A percentile compares a stretch with the other conserved stretches of the same genome.
These are phyloP conservation scores for Limnodromus scolopaceus DNA, from an alignment of 2,797 vertebrate genomes.

Conservation along the genomic window DNA sequence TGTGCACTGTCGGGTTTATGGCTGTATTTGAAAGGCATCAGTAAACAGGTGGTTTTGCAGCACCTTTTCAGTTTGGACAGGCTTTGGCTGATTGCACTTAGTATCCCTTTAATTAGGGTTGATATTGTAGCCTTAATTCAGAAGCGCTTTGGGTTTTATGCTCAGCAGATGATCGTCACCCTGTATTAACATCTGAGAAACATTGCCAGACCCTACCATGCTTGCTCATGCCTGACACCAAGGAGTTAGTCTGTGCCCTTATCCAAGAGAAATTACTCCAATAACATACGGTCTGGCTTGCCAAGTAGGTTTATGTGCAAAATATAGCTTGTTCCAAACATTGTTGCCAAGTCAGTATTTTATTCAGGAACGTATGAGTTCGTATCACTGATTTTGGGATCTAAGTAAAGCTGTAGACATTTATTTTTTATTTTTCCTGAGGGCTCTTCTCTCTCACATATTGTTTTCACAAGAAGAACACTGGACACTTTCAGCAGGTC, in stretches of 20 bases:
- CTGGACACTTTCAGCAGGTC: neutral
- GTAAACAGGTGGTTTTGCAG: neutral
- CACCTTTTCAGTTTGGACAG: neutral
- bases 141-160: neutral
- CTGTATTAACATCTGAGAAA: neutral
- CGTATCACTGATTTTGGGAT: neutral
- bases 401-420: neutral
- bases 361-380: neutral
- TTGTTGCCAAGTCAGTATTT: conserved; percentile 15
- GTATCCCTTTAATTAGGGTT: neutral
- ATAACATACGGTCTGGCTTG: neutral
- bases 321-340: neutral
- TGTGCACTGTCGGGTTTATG: neutral
- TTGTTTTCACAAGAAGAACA: neutral
- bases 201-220: neutral
- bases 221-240: neutral
- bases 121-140: neutral
- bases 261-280: conserved; percentile 6
- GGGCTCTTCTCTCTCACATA: neutral
- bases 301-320: conserved; percentile 35
- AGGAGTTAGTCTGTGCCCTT: neutral
- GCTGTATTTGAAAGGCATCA: neutral
- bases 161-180: neutral
- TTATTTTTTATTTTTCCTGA: neutral
- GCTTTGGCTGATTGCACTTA: neutral